Conservation (phyloP, 2,888 invertebrate species). For the Iphiclides podalirius region DNA sequence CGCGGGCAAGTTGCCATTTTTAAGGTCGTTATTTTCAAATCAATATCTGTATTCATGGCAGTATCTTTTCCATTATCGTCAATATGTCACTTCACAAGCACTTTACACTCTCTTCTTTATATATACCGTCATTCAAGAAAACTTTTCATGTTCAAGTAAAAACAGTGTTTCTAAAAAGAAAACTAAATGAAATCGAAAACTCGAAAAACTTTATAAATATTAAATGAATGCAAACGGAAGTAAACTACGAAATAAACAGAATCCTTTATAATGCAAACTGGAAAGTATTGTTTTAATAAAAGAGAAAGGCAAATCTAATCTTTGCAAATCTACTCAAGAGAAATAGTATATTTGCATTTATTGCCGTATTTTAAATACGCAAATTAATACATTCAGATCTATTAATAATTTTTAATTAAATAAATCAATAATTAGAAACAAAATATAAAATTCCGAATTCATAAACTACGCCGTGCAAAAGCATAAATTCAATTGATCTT, state of each 20-base stretch:
- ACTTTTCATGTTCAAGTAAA: conserved; percentile 24
- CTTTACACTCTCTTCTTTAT: neutral
- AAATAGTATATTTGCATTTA: neutral
- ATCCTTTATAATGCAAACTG: neutral
- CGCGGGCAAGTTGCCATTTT: conserved; percentile 64
- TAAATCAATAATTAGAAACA: no score
- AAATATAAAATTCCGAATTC: no score
- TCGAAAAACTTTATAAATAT: no score
- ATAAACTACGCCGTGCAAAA: no score
- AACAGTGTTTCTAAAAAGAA: conserved; percentile 32
- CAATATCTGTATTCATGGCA: conserved; percentile 27
- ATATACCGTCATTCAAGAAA: conserved; percentile 22
- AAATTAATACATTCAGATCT: no score
- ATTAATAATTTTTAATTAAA: no score
- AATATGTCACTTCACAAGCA: conserved; percentile 22
- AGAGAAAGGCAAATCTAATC: conserved; percentile 7
- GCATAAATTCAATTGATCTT: no score
- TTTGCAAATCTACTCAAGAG: conserved; percentile 6
- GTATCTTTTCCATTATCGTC: conserved; percentile 5
- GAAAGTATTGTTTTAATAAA: neutral
- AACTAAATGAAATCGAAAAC: conserved; percentile 21
- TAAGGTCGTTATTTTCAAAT: conserved; percentile 18
- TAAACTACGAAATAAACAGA: neutral
- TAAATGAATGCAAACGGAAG: no score
- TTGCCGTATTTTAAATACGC: neutral